Base-by-base conservation (phyloP, 2,888 invertebrate genomes). In the Apantesis nais region DNA sequence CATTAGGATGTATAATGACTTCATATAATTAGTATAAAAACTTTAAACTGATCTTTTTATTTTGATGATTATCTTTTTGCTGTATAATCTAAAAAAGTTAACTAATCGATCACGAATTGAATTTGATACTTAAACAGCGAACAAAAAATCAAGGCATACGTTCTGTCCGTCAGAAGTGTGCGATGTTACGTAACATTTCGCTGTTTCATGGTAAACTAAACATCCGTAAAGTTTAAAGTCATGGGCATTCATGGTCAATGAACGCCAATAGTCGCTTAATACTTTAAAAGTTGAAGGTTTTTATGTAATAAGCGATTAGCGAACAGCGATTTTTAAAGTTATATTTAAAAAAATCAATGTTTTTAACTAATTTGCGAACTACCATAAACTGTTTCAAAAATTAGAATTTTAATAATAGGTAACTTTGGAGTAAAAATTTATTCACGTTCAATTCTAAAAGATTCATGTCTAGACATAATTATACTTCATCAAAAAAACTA, bases 161-260 rank as follows among this genome's bases (percentile, higher is more conserved):
- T 39, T 37, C 58, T 61, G 52, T 55, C 83, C 84, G 81, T 86
- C 85, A 82, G 83, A 86, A 83, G 77, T 81, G 71, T 74, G 52
- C 70, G 64, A 65, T 74, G 81, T 80, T 82, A 79, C 78, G 78
- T 63, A 86, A 83, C 77, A 84, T 85, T 87, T 85, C 80, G 84
- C 85, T 79, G 81, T 87, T 83, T 78, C 79, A 85, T 87, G 81
- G 77, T 78, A 61, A 73, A 69, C 62, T 66, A 62, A 55, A 74
- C 48, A 41, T 67, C 67, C 71, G 83, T 83, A 80, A 83, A 80
- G 84, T 78, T 83, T 82, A 80, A 86, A 90, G 88, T 89, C 90
- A 89, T 82, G 87, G 87, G 73, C 86, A 89, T 86, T 89, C 90
- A 89, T 88, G 92, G 91, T 91, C 90, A 92, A 89, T 83, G 88